Conservation (phyloP, 2,797 vertebrate genomes). For the Carcharodon carcharias region DNA sequence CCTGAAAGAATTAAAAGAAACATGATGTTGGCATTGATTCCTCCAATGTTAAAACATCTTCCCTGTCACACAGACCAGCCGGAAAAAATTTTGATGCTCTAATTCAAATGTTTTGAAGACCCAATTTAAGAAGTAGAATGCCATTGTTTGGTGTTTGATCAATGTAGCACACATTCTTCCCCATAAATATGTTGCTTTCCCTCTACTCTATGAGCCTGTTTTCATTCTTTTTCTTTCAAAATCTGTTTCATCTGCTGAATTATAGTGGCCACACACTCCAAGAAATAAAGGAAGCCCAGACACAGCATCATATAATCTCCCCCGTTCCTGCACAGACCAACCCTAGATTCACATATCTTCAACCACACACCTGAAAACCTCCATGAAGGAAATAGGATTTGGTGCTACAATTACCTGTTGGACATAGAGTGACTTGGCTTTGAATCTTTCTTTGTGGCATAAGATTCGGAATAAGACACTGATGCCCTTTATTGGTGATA, state of each 20-base stretch:
- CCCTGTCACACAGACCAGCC: not conserved
- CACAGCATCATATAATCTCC: not conserved
- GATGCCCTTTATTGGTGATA: not conserved
- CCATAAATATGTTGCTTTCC: not conserved
- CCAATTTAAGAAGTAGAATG: not conserved
- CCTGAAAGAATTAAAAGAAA: too few species aligned
- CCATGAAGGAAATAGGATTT: not conserved
- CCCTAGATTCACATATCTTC: too few species aligned
- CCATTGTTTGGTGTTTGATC: not conserved
- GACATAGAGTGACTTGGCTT: not conserved
- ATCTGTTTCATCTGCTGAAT: not conserved
- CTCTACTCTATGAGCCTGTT: not conserved
- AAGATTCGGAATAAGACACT: not conserved
- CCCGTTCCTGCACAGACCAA: not conserved
- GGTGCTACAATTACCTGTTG: not conserved
- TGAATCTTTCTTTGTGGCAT: not conserved
- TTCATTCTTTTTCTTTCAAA: not conserved
- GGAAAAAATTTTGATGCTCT: too few species aligned
- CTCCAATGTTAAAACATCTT: too few species aligned
- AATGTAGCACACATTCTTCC: not conserved
- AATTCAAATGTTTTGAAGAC: not conserved
- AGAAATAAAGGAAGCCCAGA: not conserved
- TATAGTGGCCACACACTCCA: not conserved
- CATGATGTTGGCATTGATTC: too few species aligned
- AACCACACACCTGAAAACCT: too few species aligned